These are phyloP conservation scores for Saccopteryx leptura DNA, from an alignment of 2,113 vertebrate species.

Conservation along the genomic window DNA sequence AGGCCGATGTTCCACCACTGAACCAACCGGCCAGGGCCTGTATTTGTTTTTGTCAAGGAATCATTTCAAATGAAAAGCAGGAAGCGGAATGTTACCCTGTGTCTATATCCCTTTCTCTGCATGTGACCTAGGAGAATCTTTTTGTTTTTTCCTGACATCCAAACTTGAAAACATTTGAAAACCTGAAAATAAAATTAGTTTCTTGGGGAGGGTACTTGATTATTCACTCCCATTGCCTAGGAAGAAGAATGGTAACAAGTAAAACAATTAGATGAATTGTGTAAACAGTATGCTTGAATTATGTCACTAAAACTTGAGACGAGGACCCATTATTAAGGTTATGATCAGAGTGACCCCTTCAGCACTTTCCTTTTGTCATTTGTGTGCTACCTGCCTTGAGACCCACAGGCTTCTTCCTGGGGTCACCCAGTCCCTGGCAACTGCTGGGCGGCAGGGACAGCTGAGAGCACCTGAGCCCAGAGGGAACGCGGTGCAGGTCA, in stretches of 20 bases:
- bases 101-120: constrained; percentile 66
- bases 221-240: neutral
- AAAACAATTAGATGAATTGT: neutral
- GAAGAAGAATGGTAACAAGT: neutral
- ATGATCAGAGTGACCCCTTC: neutral
- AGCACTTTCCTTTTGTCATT: neutral
- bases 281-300: neutral
- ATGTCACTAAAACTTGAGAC: neutral
- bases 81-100: constrained; percentile 61
- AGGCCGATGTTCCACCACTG: no score
- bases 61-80: constrained; percentile 75
- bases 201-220: neutral
- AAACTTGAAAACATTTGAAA: constrained; percentile 63
- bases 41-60: constrained; percentile 12
- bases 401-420: neutral
- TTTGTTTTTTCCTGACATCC: constrained; percentile 54
- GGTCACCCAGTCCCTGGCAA: no score
- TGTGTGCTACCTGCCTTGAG: neutral
- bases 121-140: constrained; percentile 33
- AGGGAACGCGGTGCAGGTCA: no score
- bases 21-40: no score
- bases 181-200: constrained; percentile 53
- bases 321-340: neutral
- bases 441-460: no score
- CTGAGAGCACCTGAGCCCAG: no score